Base-by-base conservation (phyloP, 2,797 vertebrate species). In the Sebastolobus alascanus region DNA sequence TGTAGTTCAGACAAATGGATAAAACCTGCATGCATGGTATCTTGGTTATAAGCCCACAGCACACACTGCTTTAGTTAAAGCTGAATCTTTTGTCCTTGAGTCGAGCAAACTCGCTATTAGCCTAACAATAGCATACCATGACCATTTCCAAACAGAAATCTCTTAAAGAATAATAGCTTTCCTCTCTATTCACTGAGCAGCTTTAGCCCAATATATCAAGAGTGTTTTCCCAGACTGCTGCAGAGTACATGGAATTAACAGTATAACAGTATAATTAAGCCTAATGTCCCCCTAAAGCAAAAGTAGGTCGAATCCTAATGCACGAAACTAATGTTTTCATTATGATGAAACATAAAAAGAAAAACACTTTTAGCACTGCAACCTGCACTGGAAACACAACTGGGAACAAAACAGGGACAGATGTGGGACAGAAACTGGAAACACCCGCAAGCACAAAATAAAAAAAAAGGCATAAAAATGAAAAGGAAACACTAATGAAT, bases 301-400 rank as follows among this genome's bases (percentile, higher is more conserved):
- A 84, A 60, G 3, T n/a, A 73, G 67, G 59, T 50, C 5, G 14
- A 54, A 8, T 66, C 56, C 33, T 59, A 72, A 46, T 66, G 43
- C 66, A 73, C 29, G 0, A 38, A 79, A 73, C 80, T 7, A 77
- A 77, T 80, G 29, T 69, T 82, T 88, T 84, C 29, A 79, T 84
- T 27, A 3, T 56, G 61, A 38, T 22, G 18, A 11, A 86, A 77
- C 54, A 65, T 54, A n/a, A 60, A 67, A 43, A 67, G 16, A 52
- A n/a, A 52, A 52, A 52, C 50, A 70, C 7, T 63, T 79, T 33
- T 4, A 27, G 2, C 14, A 6, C 18, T 18, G 29, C 2, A 18
- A 50, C 69, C 27, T 31, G 40, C 33, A 18, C 25, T 8, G 10
- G 31, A 70, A 46, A 25, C 22, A 58, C 31, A 54, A 65, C 27